Percentiles rank a stretch among this genome's conserved stretches.
Conservation (phyloP, 1,140 invertebrate species). For the Gryllus bimaculatus region DNA sequence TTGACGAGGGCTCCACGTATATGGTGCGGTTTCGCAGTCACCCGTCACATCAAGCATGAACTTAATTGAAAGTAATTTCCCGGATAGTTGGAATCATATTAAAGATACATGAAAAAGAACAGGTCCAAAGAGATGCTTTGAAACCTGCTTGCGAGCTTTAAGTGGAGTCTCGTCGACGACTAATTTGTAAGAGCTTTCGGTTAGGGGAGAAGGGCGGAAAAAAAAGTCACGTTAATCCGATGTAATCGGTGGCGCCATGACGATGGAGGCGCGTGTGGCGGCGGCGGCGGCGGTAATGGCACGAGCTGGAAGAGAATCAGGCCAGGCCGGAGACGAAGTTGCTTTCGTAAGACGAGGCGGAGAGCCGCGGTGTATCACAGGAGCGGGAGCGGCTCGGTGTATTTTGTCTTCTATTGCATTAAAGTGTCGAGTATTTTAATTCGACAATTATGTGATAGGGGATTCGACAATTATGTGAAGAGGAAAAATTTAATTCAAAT, state of each 20-base stretch:
- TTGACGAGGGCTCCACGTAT: neutral
- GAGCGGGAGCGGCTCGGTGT: too few species aligned
- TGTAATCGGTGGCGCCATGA: neutral
- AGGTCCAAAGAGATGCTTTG: neutral
- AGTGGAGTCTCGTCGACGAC: neutral
- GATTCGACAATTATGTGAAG: too few species aligned
- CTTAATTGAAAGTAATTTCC: neutral
- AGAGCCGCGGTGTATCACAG: too few species aligned
- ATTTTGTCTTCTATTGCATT: too few species aligned
- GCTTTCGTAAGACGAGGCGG: too few species aligned
- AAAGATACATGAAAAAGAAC: neutral
- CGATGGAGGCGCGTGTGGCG: neutral
- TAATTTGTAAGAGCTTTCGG: neutral
- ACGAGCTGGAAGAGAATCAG: neutral
- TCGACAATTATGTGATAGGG: too few species aligned
- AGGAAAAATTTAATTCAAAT: too few species aligned
- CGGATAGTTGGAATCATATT: neutral
- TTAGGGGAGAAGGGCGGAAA: neutral
- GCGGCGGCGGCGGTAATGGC: neutral
- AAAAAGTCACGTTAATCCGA: neutral
- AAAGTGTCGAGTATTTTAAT: too few species aligned
- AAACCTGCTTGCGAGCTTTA: neutral
- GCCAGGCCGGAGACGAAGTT: too few species aligned
- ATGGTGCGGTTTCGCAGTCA: neutral
- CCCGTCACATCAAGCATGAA: neutral